Conservation (phyloP, 2,888 invertebrate species). For the Biston betularia region DNA sequence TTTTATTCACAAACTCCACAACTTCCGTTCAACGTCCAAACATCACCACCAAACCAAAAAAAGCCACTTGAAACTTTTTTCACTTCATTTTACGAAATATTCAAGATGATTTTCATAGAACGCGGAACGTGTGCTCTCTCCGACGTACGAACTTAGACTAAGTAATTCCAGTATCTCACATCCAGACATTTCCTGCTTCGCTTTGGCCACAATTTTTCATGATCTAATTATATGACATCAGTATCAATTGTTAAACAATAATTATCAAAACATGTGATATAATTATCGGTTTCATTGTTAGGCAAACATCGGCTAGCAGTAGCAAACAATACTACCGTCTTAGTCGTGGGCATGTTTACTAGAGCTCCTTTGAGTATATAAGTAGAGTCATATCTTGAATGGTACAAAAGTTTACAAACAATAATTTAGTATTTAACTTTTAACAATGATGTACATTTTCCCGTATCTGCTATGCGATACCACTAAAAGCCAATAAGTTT, state of each 20-base stretch:
- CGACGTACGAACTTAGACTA: slow-evolving; percentile 18
- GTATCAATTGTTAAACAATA: slow-evolving; percentile 13
- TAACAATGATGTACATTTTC: too few relatives aligned
- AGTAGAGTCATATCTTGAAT: too few relatives aligned
- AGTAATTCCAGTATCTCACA: slow-evolving; percentile 7
- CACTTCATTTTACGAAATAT: slow-evolving; percentile 39
- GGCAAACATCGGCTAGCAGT: too few relatives aligned
- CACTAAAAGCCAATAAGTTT: too few relatives aligned
- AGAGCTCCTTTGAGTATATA: too few relatives aligned
- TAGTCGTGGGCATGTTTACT: too few relatives aligned
- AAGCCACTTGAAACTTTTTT: slow-evolving; percentile 18
- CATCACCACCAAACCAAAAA: slow-evolving; percentile 19
- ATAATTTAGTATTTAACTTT: too few relatives aligned
- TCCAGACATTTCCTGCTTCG: neutral
- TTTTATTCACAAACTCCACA: slow-evolving; percentile 14
- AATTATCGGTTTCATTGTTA: neutral
- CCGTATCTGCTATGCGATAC: too few relatives aligned
- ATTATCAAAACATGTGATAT: neutral
- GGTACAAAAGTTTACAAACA: too few relatives aligned
- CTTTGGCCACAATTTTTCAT: neutral
- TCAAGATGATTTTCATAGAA: slow-evolving; percentile 41
- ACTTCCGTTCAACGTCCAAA: slow-evolving; percentile 27
- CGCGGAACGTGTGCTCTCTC: slow-evolving; percentile 15
- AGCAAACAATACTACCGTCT: neutral
- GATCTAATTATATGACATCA: slow-evolving; percentile 19